Percentiles rank a stretch among this genome's conserved stretches.
These are phyloP conservation scores for Drosophila obscura DNA, from an alignment of 1,140 invertebrate species.

Conservation along the genomic window DNA sequence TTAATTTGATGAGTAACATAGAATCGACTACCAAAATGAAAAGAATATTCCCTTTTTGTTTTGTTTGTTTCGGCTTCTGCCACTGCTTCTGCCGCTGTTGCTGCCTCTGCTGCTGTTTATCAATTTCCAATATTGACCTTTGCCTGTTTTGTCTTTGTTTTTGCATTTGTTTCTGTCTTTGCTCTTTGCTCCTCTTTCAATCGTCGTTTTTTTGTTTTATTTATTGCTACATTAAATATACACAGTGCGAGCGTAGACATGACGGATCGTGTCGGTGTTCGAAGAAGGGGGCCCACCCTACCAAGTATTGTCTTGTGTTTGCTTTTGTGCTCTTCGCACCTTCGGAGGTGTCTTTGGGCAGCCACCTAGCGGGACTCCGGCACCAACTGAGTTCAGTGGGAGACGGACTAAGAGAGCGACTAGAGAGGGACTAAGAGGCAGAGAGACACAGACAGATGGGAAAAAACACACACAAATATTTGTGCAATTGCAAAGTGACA, in stretches of 20 bases:
- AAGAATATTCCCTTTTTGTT: slow-evolving; percentile 1
- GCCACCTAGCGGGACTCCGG: slow-evolving; percentile 39
- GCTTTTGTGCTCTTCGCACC: slow-evolving; percentile 65
- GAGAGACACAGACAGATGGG: slow-evolving; percentile 19
- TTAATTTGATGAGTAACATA: too few relatives aligned
- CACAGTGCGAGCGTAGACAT: slow-evolving; percentile 23
- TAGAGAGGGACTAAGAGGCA: slow-evolving; percentile 3
- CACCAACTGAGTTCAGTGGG: neutral
- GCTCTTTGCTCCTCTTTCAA: slow-evolving; percentile 42
- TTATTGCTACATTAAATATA: slow-evolving; percentile 68
- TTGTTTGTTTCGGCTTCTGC: slow-evolving; percentile 30
- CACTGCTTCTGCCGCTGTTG: slow-evolving; percentile 24
- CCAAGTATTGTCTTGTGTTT: slow-evolving; percentile 50
- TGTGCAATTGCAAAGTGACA: slow-evolving; percentile 49
- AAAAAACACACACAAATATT: slow-evolving; percentile 57
- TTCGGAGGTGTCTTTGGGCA: slow-evolving; percentile 23
- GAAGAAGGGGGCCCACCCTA: slow-evolving; percentile 7
- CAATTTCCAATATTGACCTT: slow-evolving; percentile 82
- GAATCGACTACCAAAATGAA: too few relatives aligned
- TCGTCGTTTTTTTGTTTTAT: slow-evolving; percentile 46
- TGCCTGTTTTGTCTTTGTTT: slow-evolving; percentile 61
- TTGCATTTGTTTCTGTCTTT: slow-evolving; percentile 48
- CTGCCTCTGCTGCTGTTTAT: slow-evolving; percentile 62
- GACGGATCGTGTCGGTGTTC: too few relatives aligned
- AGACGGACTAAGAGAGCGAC: neutral